Conservation (phyloP, 2,113 vertebrate species). For the Eclectus roratus region DNA sequence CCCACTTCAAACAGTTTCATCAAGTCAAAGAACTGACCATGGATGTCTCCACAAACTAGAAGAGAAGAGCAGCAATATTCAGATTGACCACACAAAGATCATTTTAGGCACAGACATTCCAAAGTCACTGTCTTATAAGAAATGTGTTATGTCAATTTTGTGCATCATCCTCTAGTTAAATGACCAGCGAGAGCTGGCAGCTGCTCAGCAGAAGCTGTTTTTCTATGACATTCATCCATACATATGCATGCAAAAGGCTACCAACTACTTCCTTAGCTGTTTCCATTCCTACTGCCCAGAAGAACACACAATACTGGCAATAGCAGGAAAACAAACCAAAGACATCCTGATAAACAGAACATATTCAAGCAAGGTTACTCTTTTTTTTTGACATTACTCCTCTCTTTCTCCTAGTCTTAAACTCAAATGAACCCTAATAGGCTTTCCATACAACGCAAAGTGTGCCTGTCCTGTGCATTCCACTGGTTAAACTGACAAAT, state of each 20-base stretch:
- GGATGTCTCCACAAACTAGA: slow-evolving; percentile 97
- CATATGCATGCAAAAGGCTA: neutral
- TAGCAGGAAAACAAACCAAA: neutral
- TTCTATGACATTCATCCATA: neutral
- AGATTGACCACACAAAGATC: neutral
- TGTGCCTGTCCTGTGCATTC: neutral
- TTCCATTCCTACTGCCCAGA: neutral
- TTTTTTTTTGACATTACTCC: neutral
- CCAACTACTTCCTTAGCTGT: neutral
- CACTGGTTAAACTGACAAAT: neutral
- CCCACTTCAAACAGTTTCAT: slow-evolving; percentile 99
- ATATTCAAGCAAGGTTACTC: neutral
- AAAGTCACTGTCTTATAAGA: neutral
- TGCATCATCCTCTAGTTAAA: neutral
- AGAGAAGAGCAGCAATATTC: slow-evolving; percentile 36
- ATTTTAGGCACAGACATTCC: neutral
- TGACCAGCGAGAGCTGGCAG: neutral
- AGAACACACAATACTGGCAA: neutral
- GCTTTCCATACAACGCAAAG: neutral
- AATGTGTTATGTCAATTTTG: neutral
- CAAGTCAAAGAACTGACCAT: slow-evolving; percentile 98
- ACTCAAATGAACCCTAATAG: accelerated
- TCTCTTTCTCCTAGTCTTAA: neutral
- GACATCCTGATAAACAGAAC: neutral
- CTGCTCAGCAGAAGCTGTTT: neutral